phyloP scores from a whole-genome alignment of 2,113 vertebrate species.

The Mobula birostris region DNA sequence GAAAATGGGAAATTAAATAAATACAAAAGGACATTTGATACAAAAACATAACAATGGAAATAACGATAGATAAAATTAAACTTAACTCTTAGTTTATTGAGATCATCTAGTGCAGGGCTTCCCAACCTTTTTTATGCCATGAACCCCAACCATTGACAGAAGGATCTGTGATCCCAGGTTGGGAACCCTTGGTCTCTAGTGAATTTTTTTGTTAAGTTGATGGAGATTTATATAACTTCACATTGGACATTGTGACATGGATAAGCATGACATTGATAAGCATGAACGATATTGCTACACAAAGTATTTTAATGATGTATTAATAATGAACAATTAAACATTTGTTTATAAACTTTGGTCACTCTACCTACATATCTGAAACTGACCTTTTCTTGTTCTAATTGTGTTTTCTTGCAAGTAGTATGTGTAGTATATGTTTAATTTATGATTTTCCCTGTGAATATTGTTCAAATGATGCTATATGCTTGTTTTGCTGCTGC shows the following conservation, averaged over 20 bases:
- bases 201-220: too few relatives aligned
- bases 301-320: not conserved
- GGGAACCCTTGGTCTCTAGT: too few relatives aligned
- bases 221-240: not conserved
- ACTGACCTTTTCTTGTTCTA: too few relatives aligned
- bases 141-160: too few relatives aligned
- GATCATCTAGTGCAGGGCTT: not conserved
- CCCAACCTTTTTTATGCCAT: too few relatives aligned
- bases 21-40: not conserved
- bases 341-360: not conserved
- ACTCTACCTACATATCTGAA: not conserved
- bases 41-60: not conserved
- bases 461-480: too few relatives aligned
- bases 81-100: not conserved
- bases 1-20: constrained; percentile 15
- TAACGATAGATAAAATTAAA: not conserved
- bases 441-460: too few relatives aligned
- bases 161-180: too few relatives aligned
- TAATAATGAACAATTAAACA: not conserved
- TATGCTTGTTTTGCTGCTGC: too few relatives aligned
- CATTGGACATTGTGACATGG: not conserved
- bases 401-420: too few relatives aligned
- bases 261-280: not conserved
- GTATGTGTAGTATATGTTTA: too few relatives aligned
- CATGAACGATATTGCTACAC: not conserved